These are phyloP conservation scores for Vanessa tameamea DNA, from an alignment of 1,140 invertebrate species.

Conservation along the genomic window DNA sequence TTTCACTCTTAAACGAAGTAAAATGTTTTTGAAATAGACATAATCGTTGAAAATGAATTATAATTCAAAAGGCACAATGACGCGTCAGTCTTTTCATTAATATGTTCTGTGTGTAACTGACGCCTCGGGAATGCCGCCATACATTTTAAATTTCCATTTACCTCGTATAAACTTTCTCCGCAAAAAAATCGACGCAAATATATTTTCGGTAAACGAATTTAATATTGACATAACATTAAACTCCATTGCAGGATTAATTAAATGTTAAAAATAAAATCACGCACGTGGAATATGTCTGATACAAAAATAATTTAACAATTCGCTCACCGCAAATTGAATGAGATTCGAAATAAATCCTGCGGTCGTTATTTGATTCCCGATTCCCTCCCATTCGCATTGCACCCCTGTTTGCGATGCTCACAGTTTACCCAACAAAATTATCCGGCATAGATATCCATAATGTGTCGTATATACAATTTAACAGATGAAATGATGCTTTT, in stretches of 20 bases:
- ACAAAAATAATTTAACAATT: slow-evolving; percentile 74
- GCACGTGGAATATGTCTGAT: slow-evolving; percentile 47
- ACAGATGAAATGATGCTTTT: slow-evolving; percentile 11
- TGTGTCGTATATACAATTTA: slow-evolving; percentile 21
- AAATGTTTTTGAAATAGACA: not conserved
- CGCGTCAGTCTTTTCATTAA: slow-evolving; percentile 55
- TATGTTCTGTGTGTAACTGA: slow-evolving; percentile 52
- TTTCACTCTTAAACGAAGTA: not conserved
- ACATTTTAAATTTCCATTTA: slow-evolving; percentile 55
- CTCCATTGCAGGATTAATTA: slow-evolving; percentile 29
- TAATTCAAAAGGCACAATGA: slow-evolving; percentile 53
- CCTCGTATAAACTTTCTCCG: slow-evolving; percentile 53
- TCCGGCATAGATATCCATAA: slow-evolving; percentile 39
- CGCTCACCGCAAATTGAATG: slow-evolving; percentile 76
- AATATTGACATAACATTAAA: slow-evolving; percentile 23
- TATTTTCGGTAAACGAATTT: slow-evolving; percentile 23
- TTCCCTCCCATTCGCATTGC: slow-evolving; percentile 56
- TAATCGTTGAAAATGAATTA: not conserved
- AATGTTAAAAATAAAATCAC: slow-evolving; percentile 45
- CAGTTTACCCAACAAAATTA: slow-evolving; percentile 59
- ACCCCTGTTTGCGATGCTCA: slow-evolving; percentile 65
- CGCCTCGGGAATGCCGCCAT: slow-evolving; percentile 52
- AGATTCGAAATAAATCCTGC: slow-evolving; percentile 75
- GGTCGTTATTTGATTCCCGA: slow-evolving; percentile 69
- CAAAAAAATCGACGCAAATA: slow-evolving; percentile 16